Evolutionary conservation across 2,113 vertebrate genomes (phyloP).

Genomic region (Nyctereutes procyonoides): DNA sequence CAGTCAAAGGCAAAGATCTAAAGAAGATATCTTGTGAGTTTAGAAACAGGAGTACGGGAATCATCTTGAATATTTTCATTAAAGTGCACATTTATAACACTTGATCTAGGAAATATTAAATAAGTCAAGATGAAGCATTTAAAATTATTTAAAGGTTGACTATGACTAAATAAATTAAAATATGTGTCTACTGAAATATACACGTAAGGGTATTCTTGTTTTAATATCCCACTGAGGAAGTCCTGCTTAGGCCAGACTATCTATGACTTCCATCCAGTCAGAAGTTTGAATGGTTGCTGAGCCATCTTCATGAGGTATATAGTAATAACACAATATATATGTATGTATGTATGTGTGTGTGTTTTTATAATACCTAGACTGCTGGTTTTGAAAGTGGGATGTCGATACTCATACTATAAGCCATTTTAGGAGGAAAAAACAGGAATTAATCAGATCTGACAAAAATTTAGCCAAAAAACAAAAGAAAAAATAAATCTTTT

Average conservation of each 20-base stretch:
- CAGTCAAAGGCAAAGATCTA: background rate
- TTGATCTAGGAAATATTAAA: background rate
- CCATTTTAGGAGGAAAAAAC: constrained; percentile 15
- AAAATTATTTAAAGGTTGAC: background rate
- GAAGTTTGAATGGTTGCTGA: constrained; percentile 8
- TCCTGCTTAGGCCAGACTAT: background rate
- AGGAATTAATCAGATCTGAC: background rate
- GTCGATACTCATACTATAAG: background rate
- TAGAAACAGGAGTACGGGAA: background rate
- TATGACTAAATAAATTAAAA: background rate
- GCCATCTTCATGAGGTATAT: background rate
- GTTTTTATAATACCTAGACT: background rate
- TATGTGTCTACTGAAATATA: background rate
- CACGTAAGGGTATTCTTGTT: background rate
- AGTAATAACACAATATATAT: background rate
- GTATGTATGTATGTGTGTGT: background rate
- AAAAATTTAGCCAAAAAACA: background rate
- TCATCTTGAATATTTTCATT: background rate
- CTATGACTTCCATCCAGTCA: background rate
- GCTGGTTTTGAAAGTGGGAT: background rate
- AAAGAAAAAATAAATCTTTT: background rate
- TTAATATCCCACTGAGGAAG: background rate
- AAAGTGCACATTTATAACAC: background rate
- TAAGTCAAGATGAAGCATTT: background rate
- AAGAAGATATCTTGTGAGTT: background rate